phyloP scores from a whole-genome alignment of 1,140 invertebrate genomes.

The Orussus abietinus region DNA sequence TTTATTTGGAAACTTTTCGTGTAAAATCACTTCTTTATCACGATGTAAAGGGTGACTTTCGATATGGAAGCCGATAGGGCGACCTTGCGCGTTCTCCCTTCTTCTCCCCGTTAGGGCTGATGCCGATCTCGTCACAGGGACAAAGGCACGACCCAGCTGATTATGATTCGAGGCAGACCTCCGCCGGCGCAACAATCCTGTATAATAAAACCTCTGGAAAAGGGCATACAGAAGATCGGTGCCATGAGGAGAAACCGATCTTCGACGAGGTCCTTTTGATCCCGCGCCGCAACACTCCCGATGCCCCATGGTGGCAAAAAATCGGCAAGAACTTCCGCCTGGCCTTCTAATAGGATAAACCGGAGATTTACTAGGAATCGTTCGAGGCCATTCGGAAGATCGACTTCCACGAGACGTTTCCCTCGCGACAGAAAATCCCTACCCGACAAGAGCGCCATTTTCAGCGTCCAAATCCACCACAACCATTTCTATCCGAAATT shows the following conservation, averaged over 20 bases:
- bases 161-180: constrained; percentile 38
- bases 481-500: too few species aligned
- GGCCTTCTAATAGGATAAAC: constrained; percentile 30
- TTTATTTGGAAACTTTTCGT: too few species aligned
- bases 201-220: constrained; percentile 37
- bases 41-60: too few species aligned
- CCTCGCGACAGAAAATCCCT: too few species aligned
- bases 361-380: constrained; percentile 30
- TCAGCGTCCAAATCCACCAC: too few species aligned
- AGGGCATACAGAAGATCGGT: constrained; percentile 35
- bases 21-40: too few species aligned
- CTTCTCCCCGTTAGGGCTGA: not conserved
- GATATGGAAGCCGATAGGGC: too few species aligned
- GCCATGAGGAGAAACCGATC: constrained; percentile 29
- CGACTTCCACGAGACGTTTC: too few species aligned
- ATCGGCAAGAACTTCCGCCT: constrained; percentile 36
- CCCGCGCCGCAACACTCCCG: constrained; percentile 22
- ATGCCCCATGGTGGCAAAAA: constrained; percentile 28
- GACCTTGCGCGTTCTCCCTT: constrained; percentile 1
- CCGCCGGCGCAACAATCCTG: constrained; percentile 18
- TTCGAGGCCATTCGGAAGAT: constrained; percentile 3
- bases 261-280: constrained; percentile 36
- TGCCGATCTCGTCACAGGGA: constrained; percentile 12
- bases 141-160: constrained; percentile 25
- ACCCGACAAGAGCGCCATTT: too few species aligned